Evolutionary conservation across 1,140 invertebrate genomes (phyloP).

Genomic region (Copidosoma floridanum): DNA sequence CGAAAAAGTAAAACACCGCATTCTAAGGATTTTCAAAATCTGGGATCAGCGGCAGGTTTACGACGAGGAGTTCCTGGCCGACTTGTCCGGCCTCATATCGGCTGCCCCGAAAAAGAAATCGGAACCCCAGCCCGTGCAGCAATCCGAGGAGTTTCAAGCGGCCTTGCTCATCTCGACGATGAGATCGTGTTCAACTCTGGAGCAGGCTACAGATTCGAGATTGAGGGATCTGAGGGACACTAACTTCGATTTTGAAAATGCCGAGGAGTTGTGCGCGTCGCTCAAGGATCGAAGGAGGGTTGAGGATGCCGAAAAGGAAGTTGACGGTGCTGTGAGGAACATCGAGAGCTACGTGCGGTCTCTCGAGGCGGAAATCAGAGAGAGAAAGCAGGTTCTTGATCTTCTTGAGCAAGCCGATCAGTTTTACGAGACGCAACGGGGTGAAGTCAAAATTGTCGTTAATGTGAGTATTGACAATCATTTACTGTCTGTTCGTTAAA

Average conservation of each 20-base stretch:
- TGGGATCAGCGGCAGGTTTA: conserved; percentile 91
- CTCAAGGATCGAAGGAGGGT: conserved; percentile 82
- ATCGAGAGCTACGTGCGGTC: conserved; percentile 79
- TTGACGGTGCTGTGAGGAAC: conserved; percentile 76
- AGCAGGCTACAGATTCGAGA: conserved; percentile 51
- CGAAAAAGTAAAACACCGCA: conserved; percentile 81
- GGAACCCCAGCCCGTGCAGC: conserved; percentile 59
- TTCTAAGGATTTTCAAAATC: conserved; percentile 87
- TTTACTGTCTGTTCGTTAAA: conserved; percentile 6
- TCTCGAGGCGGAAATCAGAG: conserved; percentile 79
- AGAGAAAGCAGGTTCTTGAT: conserved; percentile 72
- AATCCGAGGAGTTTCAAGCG: conserved; percentile 55
- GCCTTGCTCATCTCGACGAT: conserved; percentile 56
- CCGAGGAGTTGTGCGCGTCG: conserved; percentile 65
- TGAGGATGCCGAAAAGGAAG: conserved; percentile 83
- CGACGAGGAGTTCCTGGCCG: conserved; percentile 80
- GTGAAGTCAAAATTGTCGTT: conserved; percentile 89
- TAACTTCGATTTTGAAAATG: conserved; percentile 58
- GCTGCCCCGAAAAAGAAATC: conserved; percentile 70
- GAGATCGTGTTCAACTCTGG: conserved; percentile 57
- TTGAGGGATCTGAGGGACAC: conserved; percentile 47
- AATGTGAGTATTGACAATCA: conserved; percentile 68
- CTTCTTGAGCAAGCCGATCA: conserved; percentile 76
- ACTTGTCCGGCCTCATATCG: conserved; percentile 77
- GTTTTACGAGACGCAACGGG: conserved; percentile 85